phyloP scores from a whole-genome alignment of 1,140 invertebrate species.

The Pseudomyrmex gracilis region DNA sequence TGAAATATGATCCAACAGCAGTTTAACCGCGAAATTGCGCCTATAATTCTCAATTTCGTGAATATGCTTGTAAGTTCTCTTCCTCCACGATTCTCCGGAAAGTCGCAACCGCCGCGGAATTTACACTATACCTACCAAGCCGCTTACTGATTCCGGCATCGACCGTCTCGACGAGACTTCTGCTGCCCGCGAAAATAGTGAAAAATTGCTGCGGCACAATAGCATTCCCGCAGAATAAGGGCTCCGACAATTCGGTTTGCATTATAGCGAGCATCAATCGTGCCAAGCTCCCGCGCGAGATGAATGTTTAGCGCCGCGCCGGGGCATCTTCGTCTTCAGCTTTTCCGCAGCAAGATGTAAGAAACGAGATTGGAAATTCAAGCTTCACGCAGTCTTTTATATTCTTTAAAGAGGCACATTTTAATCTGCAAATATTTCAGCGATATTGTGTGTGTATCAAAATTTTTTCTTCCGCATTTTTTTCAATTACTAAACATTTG shows the following conservation, averaged over 20 bases:
- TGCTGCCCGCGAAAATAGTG: conserved; percentile 59
- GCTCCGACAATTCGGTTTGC: conserved; percentile 73
- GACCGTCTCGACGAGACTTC: conserved; percentile 34
- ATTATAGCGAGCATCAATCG: conserved; percentile 75
- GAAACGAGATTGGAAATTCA: conserved; percentile 42
- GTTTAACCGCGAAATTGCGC: conserved; percentile 32
- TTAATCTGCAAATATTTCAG: not conserved
- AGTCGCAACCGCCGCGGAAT: conserved; percentile 59
- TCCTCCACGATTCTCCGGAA: not conserved
- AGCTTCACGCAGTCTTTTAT: not conserved
- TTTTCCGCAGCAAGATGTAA: conserved; percentile 36
- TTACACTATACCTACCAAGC: conserved; percentile 57
- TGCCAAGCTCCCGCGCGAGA: conserved; percentile 58
- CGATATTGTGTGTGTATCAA: not conserved
- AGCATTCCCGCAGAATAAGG: conserved; percentile 56
- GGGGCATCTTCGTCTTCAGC: conserved; percentile 58
- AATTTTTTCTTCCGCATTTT: not conserved
- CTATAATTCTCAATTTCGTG: conserved; percentile 52
- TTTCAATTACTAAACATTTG: no score
- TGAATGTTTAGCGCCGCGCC: conserved; percentile 72
- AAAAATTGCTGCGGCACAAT: conserved; percentile 63
- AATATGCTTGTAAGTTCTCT: conserved; percentile 38
- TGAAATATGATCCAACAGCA: conserved; percentile 22
- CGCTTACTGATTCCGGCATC: conserved; percentile 69
- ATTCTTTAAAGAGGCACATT: not conserved